phyloP scores from a whole-genome alignment of 2,888 invertebrate genomes.

The Pseudococcus jackbeardsleyi region DNA sequence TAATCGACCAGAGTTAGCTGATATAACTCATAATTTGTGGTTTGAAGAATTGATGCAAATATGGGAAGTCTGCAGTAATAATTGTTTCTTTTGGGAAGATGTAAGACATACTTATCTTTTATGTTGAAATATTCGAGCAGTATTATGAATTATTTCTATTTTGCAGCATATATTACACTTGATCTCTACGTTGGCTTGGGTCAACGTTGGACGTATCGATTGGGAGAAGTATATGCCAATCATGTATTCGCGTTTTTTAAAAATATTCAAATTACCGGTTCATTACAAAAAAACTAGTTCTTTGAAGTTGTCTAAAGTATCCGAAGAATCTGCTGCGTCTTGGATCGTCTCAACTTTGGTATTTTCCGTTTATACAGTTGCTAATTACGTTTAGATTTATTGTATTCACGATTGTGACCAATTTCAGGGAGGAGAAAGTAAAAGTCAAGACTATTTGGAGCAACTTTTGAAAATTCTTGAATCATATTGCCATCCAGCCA shows the following conservation, averaged over 20 bases:
- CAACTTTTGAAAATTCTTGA: slow-evolving; percentile 86
- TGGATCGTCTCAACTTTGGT: slow-evolving; percentile 75
- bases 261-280: slow-evolving; percentile 84
- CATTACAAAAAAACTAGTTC: slow-evolving; percentile 78
- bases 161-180: slow-evolving; percentile 79
- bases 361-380: slow-evolving; percentile 67
- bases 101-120: slow-evolving; percentile 69
- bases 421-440: slow-evolving; percentile 78
- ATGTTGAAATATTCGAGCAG: not conserved
- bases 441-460: slow-evolving; percentile 80
- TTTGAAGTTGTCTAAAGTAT: slow-evolving; percentile 74
- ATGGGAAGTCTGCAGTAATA: slow-evolving; percentile 85
- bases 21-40: slow-evolving; percentile 82
- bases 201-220: slow-evolving; percentile 86
- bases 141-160: slow-evolving; percentile 19
- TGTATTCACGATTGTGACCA: not conserved
- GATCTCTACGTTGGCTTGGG: slow-evolving; percentile 80
- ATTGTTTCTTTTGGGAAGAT: slow-evolving; percentile 78
- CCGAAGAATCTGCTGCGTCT: slow-evolving; percentile 70
- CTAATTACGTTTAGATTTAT: not conserved
- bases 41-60: slow-evolving; percentile 82
- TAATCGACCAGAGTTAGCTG: slow-evolving; percentile 76
- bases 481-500: slow-evolving; percentile 91
- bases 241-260: slow-evolving; percentile 81
- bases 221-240: slow-evolving; percentile 87